A percentile compares a stretch with the other conserved stretches of the same genome.
phyloP scores from a whole-genome alignment of 1,140 invertebrate genomes.

The Drosophila sp. region DNA sequence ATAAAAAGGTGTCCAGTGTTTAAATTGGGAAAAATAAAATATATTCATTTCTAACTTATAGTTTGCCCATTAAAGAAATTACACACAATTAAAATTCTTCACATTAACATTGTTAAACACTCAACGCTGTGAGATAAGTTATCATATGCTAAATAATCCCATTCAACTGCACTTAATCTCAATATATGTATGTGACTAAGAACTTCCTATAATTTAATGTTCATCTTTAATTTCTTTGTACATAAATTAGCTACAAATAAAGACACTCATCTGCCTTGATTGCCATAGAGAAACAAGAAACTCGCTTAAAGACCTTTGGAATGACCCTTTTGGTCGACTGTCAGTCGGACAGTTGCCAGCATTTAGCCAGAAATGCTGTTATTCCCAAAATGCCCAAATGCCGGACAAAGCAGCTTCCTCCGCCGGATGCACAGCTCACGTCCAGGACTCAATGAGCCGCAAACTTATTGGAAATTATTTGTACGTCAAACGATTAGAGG shows the following conservation, averaged over 20 bases:
- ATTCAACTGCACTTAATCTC: too few species aligned
- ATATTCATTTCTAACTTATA: too few species aligned
- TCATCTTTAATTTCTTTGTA: background rate
- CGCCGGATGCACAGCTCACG: slow-evolving; percentile 44
- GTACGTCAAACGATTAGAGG: slow-evolving; percentile 74
- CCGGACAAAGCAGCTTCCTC: slow-evolving; percentile 3
- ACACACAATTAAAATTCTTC: too few species aligned
- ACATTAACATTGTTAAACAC: too few species aligned
- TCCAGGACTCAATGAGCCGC: slow-evolving; percentile 73
- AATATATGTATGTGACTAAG: too few species aligned
- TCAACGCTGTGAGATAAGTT: too few species aligned
- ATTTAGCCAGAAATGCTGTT: slow-evolving; percentile 16
- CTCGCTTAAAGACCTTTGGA: slow-evolving; percentile 11
- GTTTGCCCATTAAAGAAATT: too few species aligned
- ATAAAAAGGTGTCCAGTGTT: too few species aligned
- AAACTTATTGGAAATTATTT: slow-evolving; percentile 81
- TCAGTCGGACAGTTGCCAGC: background rate
- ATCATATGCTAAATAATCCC: too few species aligned
- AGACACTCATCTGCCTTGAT: slow-evolving; percentile 66
- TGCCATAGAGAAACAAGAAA: slow-evolving; percentile 20
- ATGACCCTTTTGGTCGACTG: slow-evolving; percentile 12
- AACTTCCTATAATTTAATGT: too few species aligned
- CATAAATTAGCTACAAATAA: slow-evolving; percentile 26
- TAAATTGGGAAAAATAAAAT: background rate
- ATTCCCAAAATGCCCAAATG: background rate